Conservation (phyloP, 1,140 invertebrate genomes). For the Drosophila pseudoananassae region DNA sequence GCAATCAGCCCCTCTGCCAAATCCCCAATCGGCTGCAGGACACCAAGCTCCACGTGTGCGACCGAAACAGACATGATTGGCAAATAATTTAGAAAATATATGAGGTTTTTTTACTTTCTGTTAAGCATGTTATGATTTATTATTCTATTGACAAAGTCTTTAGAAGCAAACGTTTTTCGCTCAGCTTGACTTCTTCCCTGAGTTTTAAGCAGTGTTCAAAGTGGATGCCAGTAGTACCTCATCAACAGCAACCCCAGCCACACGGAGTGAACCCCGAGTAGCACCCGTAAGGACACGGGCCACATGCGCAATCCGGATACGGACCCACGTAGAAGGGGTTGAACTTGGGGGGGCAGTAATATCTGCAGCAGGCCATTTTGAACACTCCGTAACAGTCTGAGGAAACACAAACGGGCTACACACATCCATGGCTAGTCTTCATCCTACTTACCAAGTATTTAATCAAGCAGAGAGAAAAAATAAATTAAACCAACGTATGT, state of each 20-base stretch:
- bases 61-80: neutral
- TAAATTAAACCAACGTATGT: no score
- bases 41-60: neutral
- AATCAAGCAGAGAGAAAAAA: neutral
- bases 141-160: neutral
- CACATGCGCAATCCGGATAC: constrained; percentile 32
- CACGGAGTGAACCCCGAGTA: constrained; percentile 47
- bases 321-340: constrained; percentile 67
- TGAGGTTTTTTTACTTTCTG: neutral
- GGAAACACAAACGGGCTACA: no score
- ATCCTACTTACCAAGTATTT: constrained; percentile 1
- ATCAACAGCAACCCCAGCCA: constrained; percentile 34
- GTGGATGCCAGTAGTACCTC: neutral
- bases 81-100: neutral
- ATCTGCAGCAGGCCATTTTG: constrained; percentile 24
- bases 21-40: neutral
- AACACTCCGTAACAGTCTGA: constrained; percentile 8
- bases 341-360: neutral
- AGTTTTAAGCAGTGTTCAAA: constrained; percentile 7
- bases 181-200: neutral
- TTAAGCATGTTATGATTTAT: neutral
- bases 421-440: no score
- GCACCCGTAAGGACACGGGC: constrained; percentile 38
- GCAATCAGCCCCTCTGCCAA: neutral
- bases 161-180: neutral